These are phyloP conservation scores for Mus pahari DNA, from an alignment of 2,113 vertebrate genomes.

Conservation along the genomic window DNA sequence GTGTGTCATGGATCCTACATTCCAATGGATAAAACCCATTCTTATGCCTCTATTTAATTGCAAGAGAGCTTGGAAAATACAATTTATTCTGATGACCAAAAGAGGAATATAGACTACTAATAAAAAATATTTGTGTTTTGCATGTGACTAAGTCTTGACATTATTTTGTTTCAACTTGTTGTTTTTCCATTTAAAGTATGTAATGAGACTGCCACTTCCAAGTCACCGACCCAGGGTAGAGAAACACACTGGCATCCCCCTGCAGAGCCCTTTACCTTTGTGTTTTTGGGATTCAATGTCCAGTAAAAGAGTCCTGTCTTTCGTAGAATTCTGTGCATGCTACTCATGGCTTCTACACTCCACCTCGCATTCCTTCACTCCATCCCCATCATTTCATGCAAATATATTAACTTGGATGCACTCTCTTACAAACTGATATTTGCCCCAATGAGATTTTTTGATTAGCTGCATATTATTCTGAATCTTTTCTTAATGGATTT, in stretches of 20 bases:
- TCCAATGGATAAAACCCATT: constrained; percentile 14
- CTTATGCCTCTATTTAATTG: background rate
- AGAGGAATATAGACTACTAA: background rate
- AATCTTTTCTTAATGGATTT: background rate
- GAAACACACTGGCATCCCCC: background rate
- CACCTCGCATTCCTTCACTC: background rate
- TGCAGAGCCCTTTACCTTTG: background rate
- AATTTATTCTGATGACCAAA: background rate
- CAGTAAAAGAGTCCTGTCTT: background rate
- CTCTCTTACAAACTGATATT: background rate
- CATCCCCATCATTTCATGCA: background rate
- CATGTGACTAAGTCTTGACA: background rate
- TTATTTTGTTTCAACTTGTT: constrained; percentile 16
- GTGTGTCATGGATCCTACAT: background rate
- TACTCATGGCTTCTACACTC: background rate
- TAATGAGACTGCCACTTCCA: background rate
- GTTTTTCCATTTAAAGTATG: background rate
- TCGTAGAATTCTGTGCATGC: background rate
- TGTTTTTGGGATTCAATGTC: background rate
- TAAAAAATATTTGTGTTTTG: background rate
- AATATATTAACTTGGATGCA: background rate
- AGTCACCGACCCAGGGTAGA: background rate
- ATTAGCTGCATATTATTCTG: background rate
- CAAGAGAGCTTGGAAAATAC: background rate
- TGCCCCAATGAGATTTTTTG: background rate